Evolutionary conservation across 2,888 invertebrate genomes (phyloP), one percentile per base, ranked within the genome.

Genomic region (Melieria omissa): DNA sequence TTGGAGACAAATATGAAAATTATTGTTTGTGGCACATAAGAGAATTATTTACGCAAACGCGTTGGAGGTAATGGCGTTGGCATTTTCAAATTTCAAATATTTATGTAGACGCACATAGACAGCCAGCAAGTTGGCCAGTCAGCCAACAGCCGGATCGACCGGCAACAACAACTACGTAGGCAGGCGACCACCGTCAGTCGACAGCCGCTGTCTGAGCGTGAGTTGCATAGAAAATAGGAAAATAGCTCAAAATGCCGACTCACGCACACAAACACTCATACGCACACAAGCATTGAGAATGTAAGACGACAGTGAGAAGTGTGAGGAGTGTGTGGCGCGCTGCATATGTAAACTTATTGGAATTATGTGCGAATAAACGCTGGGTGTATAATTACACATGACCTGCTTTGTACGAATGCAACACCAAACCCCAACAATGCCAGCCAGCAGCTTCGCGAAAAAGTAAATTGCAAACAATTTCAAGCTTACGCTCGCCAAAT

Each of bases 321-420:
- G 29, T 29, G 29, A 29, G 29, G n/a, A n/a, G 29, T 29, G 29
- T 29, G 29, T 0, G 29, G 29, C 2, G 29, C 29, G 29, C 2
- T 29, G 29, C 52, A 62, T 62, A 29, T 70, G 54, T 16, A 16
- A 29, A 69, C 58, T 64, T 46, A 46, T 54, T 29, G 29, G 29
- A 2, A 29, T 29, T 29, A 29, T 29, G 29, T 29, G 29, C 29
- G 29, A 29, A 29, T 29, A 29, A 29, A 29, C 29, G 58, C 65
- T 42, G 41, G 44, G 61, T 65, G 16, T 65, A 60, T 60, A 65
- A 58, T 71, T 67, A 67, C 71, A 71, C 57, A 54, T 72, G 72
- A 72, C 72, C 68, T 52, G 72, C 45, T 66, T 72, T 60, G 52
- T 16, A 47, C 29, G 29, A 29, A 29, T 29, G 29, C 29, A 29